Base-by-base conservation (phyloP, 2,797 vertebrate species). In the Periparus ater region DNA sequence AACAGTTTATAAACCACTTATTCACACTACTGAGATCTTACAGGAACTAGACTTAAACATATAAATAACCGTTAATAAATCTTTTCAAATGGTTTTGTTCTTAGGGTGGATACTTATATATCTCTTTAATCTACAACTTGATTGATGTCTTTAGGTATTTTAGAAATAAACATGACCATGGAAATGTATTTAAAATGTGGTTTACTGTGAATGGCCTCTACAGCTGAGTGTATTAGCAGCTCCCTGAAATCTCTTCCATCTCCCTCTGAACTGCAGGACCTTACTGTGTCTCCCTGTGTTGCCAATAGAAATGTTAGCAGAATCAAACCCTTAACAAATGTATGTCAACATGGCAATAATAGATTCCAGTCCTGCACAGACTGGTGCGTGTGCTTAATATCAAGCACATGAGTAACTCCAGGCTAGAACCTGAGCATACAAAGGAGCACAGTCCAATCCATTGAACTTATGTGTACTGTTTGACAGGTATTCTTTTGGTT, bases 371-470 rank as follows among this genome's bases (percentile, higher is more conserved):
- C 74, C 0, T 74, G 57, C 80, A 87, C 47, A 91, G 89, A 74
- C 60, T 85, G 85, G 71, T 90, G 89, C 0, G 2, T 84, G 65
- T 93, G 89, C 71, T 87, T 96, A 96, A 97, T 96, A 88, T 87
- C 93, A 96, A 97, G 96, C 96, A 96, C 91, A 91, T 96, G 96
- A 96, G 89, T 97, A 90, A 96, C 96, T 97, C 94, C 95, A 90
- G 96, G 95, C 94, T 96, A 96, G 95, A 96, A 97, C 90, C 86
- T 96, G 96, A 97, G 93, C 91, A 94, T 93, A 95, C 93, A 94
- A 96, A 97, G 89, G 94, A 95, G 80, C 88, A 95, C n/a, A 96
- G 91, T 82, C 91, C 74, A 78, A 27, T 19, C 77, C 80, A 89
- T 11, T 96, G 89, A 94, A 94, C 34, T 70, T 57, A 73, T 90